Conservation (phyloP, 2,888 invertebrate species). For the Lithophane ornitopus region DNA sequence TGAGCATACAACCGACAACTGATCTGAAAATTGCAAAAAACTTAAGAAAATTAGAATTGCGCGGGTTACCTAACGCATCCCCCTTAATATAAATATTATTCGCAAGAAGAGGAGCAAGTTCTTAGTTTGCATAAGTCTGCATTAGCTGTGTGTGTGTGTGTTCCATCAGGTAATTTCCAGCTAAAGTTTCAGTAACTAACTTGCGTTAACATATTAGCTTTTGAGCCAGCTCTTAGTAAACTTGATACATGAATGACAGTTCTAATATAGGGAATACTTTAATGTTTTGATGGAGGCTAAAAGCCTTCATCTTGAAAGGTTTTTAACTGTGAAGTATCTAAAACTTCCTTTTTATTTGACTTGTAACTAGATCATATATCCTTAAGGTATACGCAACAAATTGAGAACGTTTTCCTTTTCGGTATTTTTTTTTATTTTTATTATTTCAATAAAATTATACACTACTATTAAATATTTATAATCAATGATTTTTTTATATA, state of each 20-base stretch:
- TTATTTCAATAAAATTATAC: no score
- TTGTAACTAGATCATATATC: not conserved
- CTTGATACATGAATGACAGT: slow-evolving; percentile 11
- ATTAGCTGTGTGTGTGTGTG: slow-evolving; percentile 10
- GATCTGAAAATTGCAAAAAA: no score
- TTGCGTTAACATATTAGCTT: slow-evolving; percentile 10
- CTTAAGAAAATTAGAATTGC: no score
- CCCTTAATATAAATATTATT: not conserved
- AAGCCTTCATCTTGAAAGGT: not conserved
- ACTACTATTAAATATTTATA: no score
- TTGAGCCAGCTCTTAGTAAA: slow-evolving; percentile 7
- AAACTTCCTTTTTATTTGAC: not conserved
- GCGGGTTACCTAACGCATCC: no score
- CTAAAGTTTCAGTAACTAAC: slow-evolving; percentile 31
- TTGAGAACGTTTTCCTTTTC: not conserved
- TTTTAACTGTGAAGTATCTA: not conserved
- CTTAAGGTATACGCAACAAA: not conserved
- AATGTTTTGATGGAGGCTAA: slow-evolving; percentile 32
- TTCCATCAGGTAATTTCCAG: slow-evolving; percentile 7
- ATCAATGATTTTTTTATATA: no score
- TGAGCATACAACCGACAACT: no score
- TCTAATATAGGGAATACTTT: slow-evolving; percentile 9
- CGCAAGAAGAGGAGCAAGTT: not conserved
- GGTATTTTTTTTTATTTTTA: no score
- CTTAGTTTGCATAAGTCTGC: slow-evolving; percentile 9